These are phyloP conservation scores for Murina feae DNA, from an alignment of 2,113 vertebrate genomes.

Conservation along the genomic window DNA sequence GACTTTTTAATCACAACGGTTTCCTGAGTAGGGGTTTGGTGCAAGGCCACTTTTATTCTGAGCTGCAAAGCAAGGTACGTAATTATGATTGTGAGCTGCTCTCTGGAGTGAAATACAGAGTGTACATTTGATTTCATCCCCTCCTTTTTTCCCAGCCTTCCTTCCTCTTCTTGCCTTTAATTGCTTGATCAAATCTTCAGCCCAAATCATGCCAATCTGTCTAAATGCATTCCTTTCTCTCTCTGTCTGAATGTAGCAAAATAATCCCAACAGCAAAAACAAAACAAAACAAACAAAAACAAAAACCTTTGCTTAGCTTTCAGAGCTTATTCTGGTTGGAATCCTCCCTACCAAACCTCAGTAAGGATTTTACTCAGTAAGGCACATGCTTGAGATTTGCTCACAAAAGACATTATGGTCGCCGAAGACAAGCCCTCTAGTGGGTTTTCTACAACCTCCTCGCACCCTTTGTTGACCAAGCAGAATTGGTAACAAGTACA, in stretches of 20 bases:
- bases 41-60: constrained; percentile 79
- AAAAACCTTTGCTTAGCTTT: neutral
- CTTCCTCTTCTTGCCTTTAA: constrained; percentile 62
- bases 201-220: neutral
- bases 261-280: neutral
- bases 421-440: neutral
- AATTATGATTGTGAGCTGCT: constrained; percentile 80
- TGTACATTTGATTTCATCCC: constrained; percentile 44
- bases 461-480: neutral
- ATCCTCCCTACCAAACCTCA: neutral
- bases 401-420: neutral
- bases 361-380: neutral
- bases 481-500: neutral
- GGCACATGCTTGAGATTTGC: neutral
- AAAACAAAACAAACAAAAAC: neutral
- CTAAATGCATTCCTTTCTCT: neutral
- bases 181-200: constrained; percentile 67
- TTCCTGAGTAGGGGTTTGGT: constrained; percentile 75
- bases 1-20: constrained; percentile 80
- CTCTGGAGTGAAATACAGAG: constrained; percentile 76
- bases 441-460: neutral
- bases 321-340: neutral
- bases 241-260: neutral
- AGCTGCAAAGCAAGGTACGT: constrained; percentile 81
- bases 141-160: constrained; percentile 63